Base-by-base conservation (phyloP, 2,888 invertebrate genomes). In the Sphaeridia pumilis region DNA sequence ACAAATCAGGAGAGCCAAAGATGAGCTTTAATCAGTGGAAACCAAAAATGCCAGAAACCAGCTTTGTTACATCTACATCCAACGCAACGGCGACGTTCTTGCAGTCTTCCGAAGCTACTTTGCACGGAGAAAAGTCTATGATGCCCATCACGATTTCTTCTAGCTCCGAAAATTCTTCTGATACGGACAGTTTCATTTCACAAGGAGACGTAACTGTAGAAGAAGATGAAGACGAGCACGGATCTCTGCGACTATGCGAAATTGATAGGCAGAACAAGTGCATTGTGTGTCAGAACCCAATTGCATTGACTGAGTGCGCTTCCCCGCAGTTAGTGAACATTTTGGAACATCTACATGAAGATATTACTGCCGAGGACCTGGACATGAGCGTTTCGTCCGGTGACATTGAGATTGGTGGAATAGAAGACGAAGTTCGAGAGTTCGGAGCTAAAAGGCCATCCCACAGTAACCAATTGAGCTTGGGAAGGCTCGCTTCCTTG, bases 381-480 rank as follows among this genome's bases (percentile, higher is more conserved):
- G 63, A 63, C 25, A 58, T 63, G 22, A 55, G 59, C 4, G 59
- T 60, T 2, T 60, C 60, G 4, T 63, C 63, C n/a, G 63, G 57
- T 4, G 63, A 63, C 43, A 63, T 63, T 43, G 63, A 63, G 34
- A 63, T 63, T 47, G 63, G 61, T 27, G 63, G 63, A 1, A 61
- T 63, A 24, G 63, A 63, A 49, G 63, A 63, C 36, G 60, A 63
- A 52, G 56, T 60, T 21, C 35, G 48, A 28, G 55, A 52, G 38
- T 47, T 45, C 21, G 43, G 44, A n/a, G 26, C 35, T 17, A 43
- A 43, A 26, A 45, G n/a, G 26, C 14, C 25, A 3, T 21, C 14
- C 21, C 53, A 49, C 48, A 56, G 14, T 25, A 28, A 20, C 7
- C 43, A 44, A 21, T 52, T 61, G 4, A 52, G 53, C 3, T 12